A percentile compares a stretch with the other conserved stretches of the same genome.
Evolutionary conservation across 2,888 invertebrate species (phyloP).

Genomic region (Gnatocerus cornutus): DNA sequence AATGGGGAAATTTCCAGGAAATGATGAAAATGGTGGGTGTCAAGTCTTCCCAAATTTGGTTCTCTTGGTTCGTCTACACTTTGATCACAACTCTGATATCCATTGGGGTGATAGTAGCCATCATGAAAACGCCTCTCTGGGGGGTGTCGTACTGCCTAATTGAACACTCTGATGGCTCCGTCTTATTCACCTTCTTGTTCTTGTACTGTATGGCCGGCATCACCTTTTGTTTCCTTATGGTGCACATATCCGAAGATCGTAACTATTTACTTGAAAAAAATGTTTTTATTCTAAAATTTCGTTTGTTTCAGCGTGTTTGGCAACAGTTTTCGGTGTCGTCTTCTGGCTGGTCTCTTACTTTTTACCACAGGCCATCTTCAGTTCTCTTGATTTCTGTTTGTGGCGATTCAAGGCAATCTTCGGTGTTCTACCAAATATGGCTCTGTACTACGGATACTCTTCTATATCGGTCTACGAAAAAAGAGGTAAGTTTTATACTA

Average conservation of each 20-base stretch:
- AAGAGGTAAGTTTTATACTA: no score
- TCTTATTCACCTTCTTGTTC: constrained; percentile 81
- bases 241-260: constrained; percentile 60
- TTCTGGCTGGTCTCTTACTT: constrained; percentile 66
- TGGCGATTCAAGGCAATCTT: constrained; percentile 58
- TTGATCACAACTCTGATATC: constrained; percentile 80
- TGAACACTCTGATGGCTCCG: constrained; percentile 77
- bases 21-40: constrained; percentile 95
- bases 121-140: constrained; percentile 75
- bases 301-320: constrained; percentile 49
- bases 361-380: constrained; percentile 60
- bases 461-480: constrained; percentile 65
- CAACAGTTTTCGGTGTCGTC: constrained; percentile 64
- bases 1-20: constrained; percentile 75
- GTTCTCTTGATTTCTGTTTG: constrained; percentile 47
- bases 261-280: no score
- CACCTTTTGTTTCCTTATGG: constrained; percentile 84
- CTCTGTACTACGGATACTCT: constrained; percentile 64
- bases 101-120: constrained; percentile 73
- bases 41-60: constrained; percentile 88
- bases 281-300: no score
- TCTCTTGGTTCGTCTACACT: constrained; percentile 88
- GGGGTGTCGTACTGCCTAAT: constrained; percentile 76
- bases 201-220: constrained; percentile 82
- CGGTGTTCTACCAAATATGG: constrained; percentile 66